Evolutionary conservation across 1,140 invertebrate species (phyloP).

Genomic region (Diorhabda carinulata): DNA sequence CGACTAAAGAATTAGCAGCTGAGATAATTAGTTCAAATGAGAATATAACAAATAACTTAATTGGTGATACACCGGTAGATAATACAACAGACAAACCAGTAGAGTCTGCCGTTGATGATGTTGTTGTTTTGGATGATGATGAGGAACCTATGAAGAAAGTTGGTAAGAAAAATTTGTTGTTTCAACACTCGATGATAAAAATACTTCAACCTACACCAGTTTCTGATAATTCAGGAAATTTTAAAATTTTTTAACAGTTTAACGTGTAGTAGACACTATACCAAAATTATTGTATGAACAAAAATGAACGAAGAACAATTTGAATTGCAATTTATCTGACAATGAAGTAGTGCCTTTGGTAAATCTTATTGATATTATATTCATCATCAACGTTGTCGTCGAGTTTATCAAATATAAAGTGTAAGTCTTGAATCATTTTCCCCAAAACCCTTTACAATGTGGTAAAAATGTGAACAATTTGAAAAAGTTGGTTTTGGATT

Average conservation of each 20-base stretch:
- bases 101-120: slow-evolving; percentile 4
- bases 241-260: no score
- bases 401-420: no score
- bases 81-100: neutral
- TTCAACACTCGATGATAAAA: neutral
- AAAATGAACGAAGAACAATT: no score
- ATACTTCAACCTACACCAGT: neutral
- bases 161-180: neutral
- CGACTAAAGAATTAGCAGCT: no score
- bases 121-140: slow-evolving; percentile 29
- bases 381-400: neutral
- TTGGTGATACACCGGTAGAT: neutral
- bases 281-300: no score
- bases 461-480: neutral
- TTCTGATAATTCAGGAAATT: no score
- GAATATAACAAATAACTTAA: neutral
- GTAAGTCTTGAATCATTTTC: neutral
- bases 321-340: no score
- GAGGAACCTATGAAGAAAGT: slow-evolving; percentile 17
- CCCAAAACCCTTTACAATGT: neutral
- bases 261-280: no score
- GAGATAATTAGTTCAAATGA: no score
- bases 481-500: no score
- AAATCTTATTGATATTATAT: no score
- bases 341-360: no score